These are phyloP conservation scores for Dasypus novemcinctus DNA, from an alignment of 2,113 vertebrate species.

Conservation along the genomic window DNA sequence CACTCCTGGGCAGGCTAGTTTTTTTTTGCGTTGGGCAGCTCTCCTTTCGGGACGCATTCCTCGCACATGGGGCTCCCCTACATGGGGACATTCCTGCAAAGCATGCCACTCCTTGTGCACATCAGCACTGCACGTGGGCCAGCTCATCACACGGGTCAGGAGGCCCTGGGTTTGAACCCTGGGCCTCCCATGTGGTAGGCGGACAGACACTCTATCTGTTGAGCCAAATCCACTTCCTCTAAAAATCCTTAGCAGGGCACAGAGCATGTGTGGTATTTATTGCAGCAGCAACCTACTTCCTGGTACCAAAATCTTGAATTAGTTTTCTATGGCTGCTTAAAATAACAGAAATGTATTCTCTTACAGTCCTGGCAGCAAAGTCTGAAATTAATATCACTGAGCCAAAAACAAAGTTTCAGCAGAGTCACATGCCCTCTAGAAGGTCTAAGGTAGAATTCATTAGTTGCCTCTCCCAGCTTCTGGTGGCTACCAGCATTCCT, in stretches of 20 bases:
- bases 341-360: background rate
- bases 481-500: background rate
- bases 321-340: conserved; percentile 18
- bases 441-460: background rate
- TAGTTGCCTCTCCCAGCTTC: background rate
- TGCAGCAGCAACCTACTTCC: background rate
- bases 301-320: background rate
- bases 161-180: too few species aligned
- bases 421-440: background rate
- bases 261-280: background rate
- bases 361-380: background rate
- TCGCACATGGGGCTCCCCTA: too few species aligned
- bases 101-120: too few species aligned
- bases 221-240: too few species aligned
- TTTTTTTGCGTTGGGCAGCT: too few species aligned
- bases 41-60: too few species aligned
- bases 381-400: background rate
- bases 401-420: background rate
- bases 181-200: too few species aligned
- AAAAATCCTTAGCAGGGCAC: background rate
- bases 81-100: too few species aligned
- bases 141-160: too few species aligned
- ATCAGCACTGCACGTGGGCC: too few species aligned
- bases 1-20: too few species aligned
- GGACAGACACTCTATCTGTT: too few species aligned